phyloP scores from a whole-genome alignment of 2,113 vertebrate genomes.

The Phocoena sinus region DNA sequence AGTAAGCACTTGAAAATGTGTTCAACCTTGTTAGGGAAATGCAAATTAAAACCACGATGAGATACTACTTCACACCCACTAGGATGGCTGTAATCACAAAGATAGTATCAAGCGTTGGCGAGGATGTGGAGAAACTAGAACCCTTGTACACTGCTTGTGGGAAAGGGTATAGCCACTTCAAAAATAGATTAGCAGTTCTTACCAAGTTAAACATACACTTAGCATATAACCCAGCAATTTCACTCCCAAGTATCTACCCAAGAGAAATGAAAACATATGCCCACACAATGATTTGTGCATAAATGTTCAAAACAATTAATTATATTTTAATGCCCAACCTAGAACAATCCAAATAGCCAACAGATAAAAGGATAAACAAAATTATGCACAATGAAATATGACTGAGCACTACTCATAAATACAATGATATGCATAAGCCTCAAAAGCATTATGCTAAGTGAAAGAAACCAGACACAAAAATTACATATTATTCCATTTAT shows the following conservation, averaged over 20 bases:
- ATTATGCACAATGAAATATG: not conserved
- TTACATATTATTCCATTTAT: not conserved
- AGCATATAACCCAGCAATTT: not conserved
- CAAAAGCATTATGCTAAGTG: not conserved
- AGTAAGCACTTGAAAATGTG: not conserved
- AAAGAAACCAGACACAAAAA: not conserved
- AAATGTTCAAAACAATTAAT: not conserved
- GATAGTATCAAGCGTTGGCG: not conserved
- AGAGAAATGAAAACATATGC: not conserved
- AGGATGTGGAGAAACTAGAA: not conserved
- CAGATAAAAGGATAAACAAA: not conserved
- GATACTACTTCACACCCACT: not conserved
- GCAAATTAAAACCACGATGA: not conserved
- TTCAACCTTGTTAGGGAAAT: not conserved
- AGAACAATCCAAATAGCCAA: not conserved
- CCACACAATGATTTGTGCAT: not conserved
- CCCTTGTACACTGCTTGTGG: not conserved
- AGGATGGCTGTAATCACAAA: not conserved
- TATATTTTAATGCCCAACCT: not conserved
- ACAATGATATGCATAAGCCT: not conserved
- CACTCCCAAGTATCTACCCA: not conserved
- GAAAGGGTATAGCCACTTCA: not conserved
- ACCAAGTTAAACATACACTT: not conserved
- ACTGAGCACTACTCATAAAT: not conserved
- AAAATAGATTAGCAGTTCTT: not conserved